These are phyloP conservation scores for Plagodis dolabraria DNA, from an alignment of 2,888 invertebrate genomes.

Conservation along the genomic window DNA sequence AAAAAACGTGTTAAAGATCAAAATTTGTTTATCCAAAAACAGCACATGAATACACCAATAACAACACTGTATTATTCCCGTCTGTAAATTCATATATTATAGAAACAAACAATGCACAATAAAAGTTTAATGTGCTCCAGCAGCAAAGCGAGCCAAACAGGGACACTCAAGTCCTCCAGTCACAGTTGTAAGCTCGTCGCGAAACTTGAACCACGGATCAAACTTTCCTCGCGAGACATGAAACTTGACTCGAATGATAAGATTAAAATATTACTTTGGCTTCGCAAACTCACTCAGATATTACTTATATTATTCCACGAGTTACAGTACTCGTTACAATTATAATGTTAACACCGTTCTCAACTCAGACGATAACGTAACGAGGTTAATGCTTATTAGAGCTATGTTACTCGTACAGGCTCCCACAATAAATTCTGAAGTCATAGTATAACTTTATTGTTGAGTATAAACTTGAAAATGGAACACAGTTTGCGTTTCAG, in stretches of 20 bases:
- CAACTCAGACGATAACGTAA: constrained; percentile 28
- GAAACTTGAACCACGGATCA: constrained; percentile 74
- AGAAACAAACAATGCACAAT: constrained; percentile 8
- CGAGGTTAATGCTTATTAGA: constrained; percentile 49
- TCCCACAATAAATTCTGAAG: constrained; percentile 38
- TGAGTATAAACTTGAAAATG: constrained; percentile 42
- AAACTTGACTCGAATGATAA: constrained; percentile 78
- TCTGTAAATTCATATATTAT: constrained; percentile 24
- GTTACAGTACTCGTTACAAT: constrained; percentile 51
- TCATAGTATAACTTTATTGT: constrained; percentile 48
- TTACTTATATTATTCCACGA: constrained; percentile 61
- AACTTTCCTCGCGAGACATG: constrained; percentile 75
- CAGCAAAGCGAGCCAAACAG: constrained; percentile 30
- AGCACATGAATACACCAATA: too few relatives aligned
- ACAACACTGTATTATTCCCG: too few relatives aligned
- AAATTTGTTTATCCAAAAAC: too few relatives aligned
- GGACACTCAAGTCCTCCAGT: constrained; percentile 45
- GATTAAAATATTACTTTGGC: constrained; percentile 79
- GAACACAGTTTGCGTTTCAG: constrained; percentile 44
- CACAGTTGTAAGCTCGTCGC: constrained; percentile 66
- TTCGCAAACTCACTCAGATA: constrained; percentile 64
- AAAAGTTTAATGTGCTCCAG: constrained; percentile 26
- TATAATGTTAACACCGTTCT: constrained; percentile 50
- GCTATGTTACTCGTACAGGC: constrained; percentile 45
- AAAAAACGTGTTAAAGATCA: too few relatives aligned